These are phyloP conservation scores for Xyrichtys novacula DNA, from an alignment of 2,797 vertebrate species.

Conservation along the genomic window DNA sequence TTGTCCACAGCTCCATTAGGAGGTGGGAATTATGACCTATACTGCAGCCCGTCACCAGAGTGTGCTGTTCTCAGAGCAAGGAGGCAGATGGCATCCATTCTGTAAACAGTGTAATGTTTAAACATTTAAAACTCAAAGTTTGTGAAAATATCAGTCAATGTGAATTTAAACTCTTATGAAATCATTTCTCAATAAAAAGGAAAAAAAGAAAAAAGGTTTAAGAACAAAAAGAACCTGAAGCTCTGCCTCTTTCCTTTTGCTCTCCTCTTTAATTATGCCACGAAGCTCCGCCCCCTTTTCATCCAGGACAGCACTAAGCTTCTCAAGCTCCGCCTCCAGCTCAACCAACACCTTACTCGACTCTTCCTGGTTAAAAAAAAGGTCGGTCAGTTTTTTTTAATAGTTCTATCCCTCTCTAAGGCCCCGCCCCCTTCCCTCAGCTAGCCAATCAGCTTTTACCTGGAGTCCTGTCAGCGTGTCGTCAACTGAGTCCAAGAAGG, in stretches of 20 bases:
- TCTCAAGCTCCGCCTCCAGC: slow-evolving; percentile 91
- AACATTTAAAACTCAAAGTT: too few species aligned
- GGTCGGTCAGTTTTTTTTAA: background rate
- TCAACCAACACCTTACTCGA: slow-evolving; percentile 88
- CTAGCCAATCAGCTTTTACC: slow-evolving; percentile 80
- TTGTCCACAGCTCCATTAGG: too few species aligned
- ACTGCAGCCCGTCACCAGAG: too few species aligned
- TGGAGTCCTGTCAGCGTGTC: slow-evolving; percentile 88
- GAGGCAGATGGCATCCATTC: too few species aligned
- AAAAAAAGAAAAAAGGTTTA: background rate
- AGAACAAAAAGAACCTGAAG: slow-evolving; percentile 52
- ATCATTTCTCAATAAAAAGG: background rate
- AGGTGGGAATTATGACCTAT: too few species aligned
- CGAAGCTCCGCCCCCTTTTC: slow-evolving; percentile 52
- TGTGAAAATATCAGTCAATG: too few species aligned
- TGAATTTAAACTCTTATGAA: background rate
- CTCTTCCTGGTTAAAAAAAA: slow-evolving; percentile 84
- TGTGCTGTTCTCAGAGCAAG: too few species aligned
- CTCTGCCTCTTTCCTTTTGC: slow-evolving; percentile 60
- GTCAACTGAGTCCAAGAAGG: slow-evolving; percentile 90
- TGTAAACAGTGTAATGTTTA: too few species aligned
- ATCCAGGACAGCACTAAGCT: slow-evolving; percentile 46
- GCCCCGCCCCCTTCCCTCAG: fast-evolving
- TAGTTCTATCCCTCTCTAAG: background rate
- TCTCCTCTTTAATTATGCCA: slow-evolving; percentile 51